Conservation (phyloP, 2,797 vertebrate genomes). For the Tympanoctomys barrerae region DNA sequence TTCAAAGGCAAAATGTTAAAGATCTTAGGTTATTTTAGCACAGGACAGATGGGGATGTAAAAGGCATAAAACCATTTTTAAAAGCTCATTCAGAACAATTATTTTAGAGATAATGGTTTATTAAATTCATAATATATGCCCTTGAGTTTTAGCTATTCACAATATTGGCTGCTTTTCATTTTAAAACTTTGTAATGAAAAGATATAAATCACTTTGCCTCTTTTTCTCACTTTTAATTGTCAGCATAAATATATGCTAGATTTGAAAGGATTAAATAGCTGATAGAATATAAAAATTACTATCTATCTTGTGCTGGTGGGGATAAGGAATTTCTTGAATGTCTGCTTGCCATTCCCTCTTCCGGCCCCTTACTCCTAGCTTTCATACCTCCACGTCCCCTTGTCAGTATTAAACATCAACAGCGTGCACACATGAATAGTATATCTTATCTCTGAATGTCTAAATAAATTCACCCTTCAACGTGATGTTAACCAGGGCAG, state of each 20-base stretch:
- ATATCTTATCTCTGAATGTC: not conserved
- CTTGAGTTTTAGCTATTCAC: slow-evolving; percentile 71
- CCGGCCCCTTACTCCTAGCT: not conserved
- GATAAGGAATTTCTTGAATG: not conserved
- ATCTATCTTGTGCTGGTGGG: not conserved
- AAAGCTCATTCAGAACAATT: slow-evolving; percentile 68
- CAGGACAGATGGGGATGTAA: slow-evolving; percentile 60
- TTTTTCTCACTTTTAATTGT: slow-evolving; percentile 23
- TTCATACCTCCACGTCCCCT: not conserved
- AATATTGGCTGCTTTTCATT: slow-evolving; percentile 58
- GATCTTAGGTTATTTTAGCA: slow-evolving; percentile 59
- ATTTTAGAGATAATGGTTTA: slow-evolving; percentile 75
- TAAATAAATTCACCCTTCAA: not conserved
- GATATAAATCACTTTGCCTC: slow-evolving; percentile 47
- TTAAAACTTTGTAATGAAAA: slow-evolving; percentile 68
- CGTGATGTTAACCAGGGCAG: not conserved
- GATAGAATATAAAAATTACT: slow-evolving; percentile 16
- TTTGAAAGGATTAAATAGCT: slow-evolving; percentile 42
- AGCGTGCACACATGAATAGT: not conserved
- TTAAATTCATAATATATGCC: slow-evolving; percentile 67
- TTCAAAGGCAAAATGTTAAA: slow-evolving; percentile 65
- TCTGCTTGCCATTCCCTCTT: not conserved
- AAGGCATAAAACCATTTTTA: slow-evolving; percentile 68
- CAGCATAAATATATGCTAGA: not conserved
- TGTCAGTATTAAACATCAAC: slow-evolving; percentile 40